Evolutionary conservation across 30 jellyfish, hydroid and myxozoan species (phyloP), one percentile per base, ranked within the genome.

Genomic region (Turritopsis dohrnii): DNA sequence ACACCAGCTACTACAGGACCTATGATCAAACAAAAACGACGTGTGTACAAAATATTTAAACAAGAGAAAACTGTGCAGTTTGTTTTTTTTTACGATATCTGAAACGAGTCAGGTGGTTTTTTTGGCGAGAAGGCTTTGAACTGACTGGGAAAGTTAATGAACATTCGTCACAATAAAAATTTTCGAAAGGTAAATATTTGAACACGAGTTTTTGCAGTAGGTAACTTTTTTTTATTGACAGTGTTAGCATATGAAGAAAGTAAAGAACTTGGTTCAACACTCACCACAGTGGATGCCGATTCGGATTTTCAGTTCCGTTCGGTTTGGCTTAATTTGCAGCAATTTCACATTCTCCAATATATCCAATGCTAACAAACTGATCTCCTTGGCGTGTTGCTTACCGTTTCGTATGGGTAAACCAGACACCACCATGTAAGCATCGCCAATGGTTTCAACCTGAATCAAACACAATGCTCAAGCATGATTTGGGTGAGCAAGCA

Each of bases 361-460:
- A 65, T 87, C 96, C 74, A 92, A 52, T 1, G 98, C 88, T 88
- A 92, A 76, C 53, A 92, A 84, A n/a, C 96, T 96, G 83, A 92
- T 92, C 71, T 92, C 98, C 16, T 84, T 66, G n/a, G 92, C 98
- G 71, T 92, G 98, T 53, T 88, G 96, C 22, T 75, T 82, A 29
- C 94, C 96, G 41, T 92, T 92, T 77, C 96, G 84, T 30, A 92
- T 88, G 16, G 98, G 98, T 7, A 92, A 74, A 0, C 97, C 97
- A 52, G 96, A 85, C 23, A 91, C 97, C 16, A 91, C 97, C 97
- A 91, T 91, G 89, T 91, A 91, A 0, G 97, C 97, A 83, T 91
- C 97, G 21, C 97, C 97, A 79, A 91, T 91, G 21, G 97, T 91
- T 82, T 91, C 97, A 13, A 91, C 97, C 97, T 91, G 54, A 7